Evolutionary conservation across 2,113 vertebrate genomes (phyloP), one percentile per base, ranked within the genome.

Genomic region (Rhombomys opimus): DNA sequence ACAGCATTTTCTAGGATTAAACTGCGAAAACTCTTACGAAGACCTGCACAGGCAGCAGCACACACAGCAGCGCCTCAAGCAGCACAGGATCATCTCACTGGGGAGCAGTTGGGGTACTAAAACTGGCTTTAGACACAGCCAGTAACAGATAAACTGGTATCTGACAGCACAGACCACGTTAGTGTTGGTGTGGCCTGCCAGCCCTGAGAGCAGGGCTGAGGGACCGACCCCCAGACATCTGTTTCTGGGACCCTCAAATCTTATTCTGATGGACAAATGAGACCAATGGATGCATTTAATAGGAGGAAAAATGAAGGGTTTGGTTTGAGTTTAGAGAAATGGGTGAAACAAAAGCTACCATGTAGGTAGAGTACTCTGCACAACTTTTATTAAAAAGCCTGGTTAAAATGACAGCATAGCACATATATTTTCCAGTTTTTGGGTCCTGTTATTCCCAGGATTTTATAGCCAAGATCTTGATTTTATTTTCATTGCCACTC

Each of bases 271-370:
- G 82, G 82, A 61, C 67, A 75, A 76, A 59, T 1, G 1, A 11
- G 63, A 90, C 8, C 10, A 3, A 77, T 57, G 50, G 20, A 17
- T 54, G 65, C 41, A 89, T 46, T 92, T 59, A 57, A 50, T 22
- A 61, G 67, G 46, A 91, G 65, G 70, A 84, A 41, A 57, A 70
- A 18, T 2, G 15, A 70, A 27, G 1, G 11, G 25, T n/a, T 81
- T n/a, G 20, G 63, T 85, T 35, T 85, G 61, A 81, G 25, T 41
- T 93, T 63, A 59, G 75, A 91, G 68, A 63, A 87, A 63, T 63
- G 59, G 70, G n/a, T 77, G 52, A 35, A 72, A 7, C 2, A 20
- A 73, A 13, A 7, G 7, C 25, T 35, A 7, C 35, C 75, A 20
- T 89, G 41, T 11, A 61, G 68, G 70, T 3, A 13, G 23, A 89